Conservation (phyloP, 1,140 invertebrate species). For the Drosophila santomea region DNA sequence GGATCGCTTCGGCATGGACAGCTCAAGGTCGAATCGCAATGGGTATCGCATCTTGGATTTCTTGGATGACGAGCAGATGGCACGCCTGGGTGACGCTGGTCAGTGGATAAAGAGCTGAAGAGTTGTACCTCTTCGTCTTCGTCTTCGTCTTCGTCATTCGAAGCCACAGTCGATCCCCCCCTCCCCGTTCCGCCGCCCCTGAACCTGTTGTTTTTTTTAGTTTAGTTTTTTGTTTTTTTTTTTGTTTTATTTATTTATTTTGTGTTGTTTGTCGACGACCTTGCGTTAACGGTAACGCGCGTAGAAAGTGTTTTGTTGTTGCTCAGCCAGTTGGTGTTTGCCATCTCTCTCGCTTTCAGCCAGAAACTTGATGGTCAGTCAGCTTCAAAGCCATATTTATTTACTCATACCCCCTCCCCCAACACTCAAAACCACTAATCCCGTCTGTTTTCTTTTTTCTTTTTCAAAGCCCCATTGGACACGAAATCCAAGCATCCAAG, state of each 20-base stretch:
- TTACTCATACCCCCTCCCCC: not conserved
- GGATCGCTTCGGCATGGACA: conserved; percentile 45
- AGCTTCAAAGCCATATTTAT: conserved; percentile 24
- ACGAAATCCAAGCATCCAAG: conserved; percentile 27
- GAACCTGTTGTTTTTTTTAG: conserved; percentile 19
- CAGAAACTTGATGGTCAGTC: conserved; percentile 64
- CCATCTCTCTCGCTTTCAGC: conserved; percentile 23
- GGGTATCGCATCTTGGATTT: conserved; percentile 34
- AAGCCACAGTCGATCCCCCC: conserved; percentile 8
- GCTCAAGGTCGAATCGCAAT: conserved; percentile 44
- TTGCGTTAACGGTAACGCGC: conserved; percentile 80
- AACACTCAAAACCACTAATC: conserved; percentile 4
- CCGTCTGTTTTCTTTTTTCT: not conserved
- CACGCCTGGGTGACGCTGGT: conserved; percentile 46
- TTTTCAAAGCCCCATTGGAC: conserved; percentile 15
- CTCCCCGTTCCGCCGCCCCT: conserved; percentile 3
- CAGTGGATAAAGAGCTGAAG: conserved; percentile 30
- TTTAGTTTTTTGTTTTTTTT: conserved; percentile 10
- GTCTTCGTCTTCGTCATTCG: conserved; percentile 22
- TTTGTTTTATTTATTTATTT: conserved; percentile 7
- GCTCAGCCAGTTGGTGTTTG: conserved; percentile 31
- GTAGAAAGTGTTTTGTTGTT: conserved; percentile 80
- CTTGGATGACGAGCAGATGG: conserved; percentile 46
- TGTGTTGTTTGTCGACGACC: conserved; percentile 63
- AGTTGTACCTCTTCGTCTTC: conserved; percentile 47